Base-by-base conservation (phyloP, 2,888 invertebrate genomes). In the Cantharis rufa region DNA sequence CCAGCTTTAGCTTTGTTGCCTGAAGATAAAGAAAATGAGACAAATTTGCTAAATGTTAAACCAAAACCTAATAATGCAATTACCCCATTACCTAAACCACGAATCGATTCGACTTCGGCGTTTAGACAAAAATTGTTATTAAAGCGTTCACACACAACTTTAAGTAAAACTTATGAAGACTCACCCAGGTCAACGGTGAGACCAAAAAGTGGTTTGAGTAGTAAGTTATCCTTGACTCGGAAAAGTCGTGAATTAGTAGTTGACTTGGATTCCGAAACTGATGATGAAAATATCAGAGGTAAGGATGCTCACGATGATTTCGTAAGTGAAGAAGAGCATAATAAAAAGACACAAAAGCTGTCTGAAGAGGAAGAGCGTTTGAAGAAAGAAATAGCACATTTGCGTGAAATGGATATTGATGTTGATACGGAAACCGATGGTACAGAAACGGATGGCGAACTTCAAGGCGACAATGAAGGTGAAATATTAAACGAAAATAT, bases 391-490 rank as follows among this genome's bases (percentile, higher is more conserved):
- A 95, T 95, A 73, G 90, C 93, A 82, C 94, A 95, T 85, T 86
- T 95, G 80, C 93, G 93, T 81, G 92, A 92, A 69, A 92, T 93
- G 0, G 94, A 92, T 82, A 91, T 93, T 64, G 94, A 94, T 83
- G 89, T 95, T 66, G 95, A 95, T 81, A 95, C 94, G 0, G 95
- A 95, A 87, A 95, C 95, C 0, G 95, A 95, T 86, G 95, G 95
- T 82, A 93, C 93, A 9, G 92, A 92, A 89, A 93, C 93, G 0
- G 93, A 93, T 80, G 93, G 93, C 0, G 93, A 94, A 83, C 89
- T 92, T 78, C 90, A 87, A 79, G 85, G 86, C 3, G 88, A 88
- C 78, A 84, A 84, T 70, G 87, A 87, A 64, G 86, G 86, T 69
- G 86, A 85, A 62, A 81, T 71, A 77, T 21, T 74, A 71, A 83